These are phyloP conservation scores for Desmodus rotundus DNA, from an alignment of 2,113 vertebrate species.

Conservation along the genomic window DNA sequence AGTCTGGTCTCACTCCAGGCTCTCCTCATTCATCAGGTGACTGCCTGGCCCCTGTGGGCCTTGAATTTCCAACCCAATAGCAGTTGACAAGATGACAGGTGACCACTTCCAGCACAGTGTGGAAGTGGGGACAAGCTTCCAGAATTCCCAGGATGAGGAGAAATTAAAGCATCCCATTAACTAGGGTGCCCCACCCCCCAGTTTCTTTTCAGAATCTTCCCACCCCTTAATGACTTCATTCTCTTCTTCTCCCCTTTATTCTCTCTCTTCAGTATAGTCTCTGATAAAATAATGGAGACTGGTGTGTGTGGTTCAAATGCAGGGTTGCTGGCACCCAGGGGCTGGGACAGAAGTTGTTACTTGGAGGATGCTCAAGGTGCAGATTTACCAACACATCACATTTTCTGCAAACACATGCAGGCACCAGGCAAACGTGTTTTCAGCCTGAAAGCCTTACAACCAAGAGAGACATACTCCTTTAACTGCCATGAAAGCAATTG, in stretches of 20 bases:
- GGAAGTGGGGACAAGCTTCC: neutral
- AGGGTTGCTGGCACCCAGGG: neutral
- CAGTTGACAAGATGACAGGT: neutral
- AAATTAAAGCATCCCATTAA: neutral
- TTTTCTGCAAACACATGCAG: neutral
- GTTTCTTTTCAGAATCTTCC: neutral
- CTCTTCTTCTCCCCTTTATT: too few species aligned
- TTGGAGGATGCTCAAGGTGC: neutral
- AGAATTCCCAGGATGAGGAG: neutral
- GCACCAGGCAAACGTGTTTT: neutral
- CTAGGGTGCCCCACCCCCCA: neutral
- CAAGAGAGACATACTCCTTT: neutral
- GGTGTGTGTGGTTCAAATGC: neutral
- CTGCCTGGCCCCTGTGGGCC: neutral
- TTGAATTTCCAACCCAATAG: neutral
- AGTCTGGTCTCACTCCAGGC: neutral
- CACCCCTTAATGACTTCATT: neutral
- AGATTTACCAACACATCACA: neutral
- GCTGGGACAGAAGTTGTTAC: neutral
- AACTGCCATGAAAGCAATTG: neutral
- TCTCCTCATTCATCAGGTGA: neutral
- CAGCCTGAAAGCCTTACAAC: neutral
- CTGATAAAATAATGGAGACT: neutral
- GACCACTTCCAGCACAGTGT: neutral
- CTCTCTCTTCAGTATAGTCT: neutral